A percentile compares a stretch with the other conserved stretches of the same genome.
phyloP scores from a whole-genome alignment of 2,113 vertebrate genomes.

The Perognathus longimembris region DNA sequence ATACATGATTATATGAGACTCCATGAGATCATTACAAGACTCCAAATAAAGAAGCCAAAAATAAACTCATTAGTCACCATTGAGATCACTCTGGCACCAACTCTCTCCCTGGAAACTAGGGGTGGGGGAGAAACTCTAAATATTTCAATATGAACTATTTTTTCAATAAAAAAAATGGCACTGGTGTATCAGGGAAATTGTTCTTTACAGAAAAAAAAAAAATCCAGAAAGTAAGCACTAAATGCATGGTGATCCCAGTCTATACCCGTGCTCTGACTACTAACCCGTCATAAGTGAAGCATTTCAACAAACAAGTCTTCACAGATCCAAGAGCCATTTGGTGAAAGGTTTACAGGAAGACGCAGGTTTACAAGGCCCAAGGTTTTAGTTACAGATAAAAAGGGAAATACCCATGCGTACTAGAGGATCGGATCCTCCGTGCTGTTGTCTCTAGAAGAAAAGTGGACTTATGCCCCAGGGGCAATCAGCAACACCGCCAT shows the following conservation, averaged over 20 bases:
- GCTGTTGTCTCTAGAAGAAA: not conserved
- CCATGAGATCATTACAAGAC: conserved; percentile 26
- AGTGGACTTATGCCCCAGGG: too few species aligned
- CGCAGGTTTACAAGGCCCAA: not conserved
- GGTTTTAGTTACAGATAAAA: not conserved
- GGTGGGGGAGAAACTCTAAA: conserved; percentile 44
- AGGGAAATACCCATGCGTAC: not conserved
- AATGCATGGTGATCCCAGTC: not conserved
- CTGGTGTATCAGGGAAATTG: not conserved
- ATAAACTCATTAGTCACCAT: conserved; percentile 49
- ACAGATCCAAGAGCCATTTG: conserved; percentile 23
- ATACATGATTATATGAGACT: conserved; percentile 30
- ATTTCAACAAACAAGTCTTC: conserved; percentile 9
- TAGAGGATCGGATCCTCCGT: not conserved
- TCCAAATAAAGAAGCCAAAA: conserved; percentile 42
- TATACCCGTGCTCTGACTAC: not conserved
- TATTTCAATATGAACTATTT: conserved; percentile 56
- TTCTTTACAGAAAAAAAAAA: conserved; percentile 32
- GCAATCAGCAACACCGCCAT: too few species aligned
- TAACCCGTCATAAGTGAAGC: not conserved
- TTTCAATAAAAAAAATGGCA: conserved; percentile 20
- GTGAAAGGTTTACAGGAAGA: not conserved
- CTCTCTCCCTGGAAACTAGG: conserved; percentile 17
- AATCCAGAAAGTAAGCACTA: not conserved
- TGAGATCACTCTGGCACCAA: conserved; percentile 25